Base-by-base conservation (phyloP, 2,888 invertebrate species). In the Phania funesta region DNA sequence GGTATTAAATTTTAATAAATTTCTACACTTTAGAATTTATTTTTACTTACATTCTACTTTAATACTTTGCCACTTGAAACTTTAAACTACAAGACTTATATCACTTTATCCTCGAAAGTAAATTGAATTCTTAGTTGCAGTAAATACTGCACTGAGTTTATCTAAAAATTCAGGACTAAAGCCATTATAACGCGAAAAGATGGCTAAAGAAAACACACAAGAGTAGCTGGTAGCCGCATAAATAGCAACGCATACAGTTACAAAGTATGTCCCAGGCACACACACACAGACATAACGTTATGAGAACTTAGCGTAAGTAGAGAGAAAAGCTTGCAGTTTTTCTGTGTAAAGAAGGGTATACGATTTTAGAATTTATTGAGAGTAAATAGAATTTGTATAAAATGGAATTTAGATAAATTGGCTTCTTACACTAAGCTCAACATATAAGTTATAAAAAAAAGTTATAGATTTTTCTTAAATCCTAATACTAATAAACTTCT, bases 331-430 rank as follows among this genome's bases (percentile, higher is more conserved):
- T 62, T 35, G 8, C 24, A 35, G 44, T 64, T 56, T 75, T 16
- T 26, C 50, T 38, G 35, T 9, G n/a, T 11, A 13, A 38, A n/a
- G 9, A 35, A 38, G 46, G 46, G 4, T 54, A 32, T 22, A 16
- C 46, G 52, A 62, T 58, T 64, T 58, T 9, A 78, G 54, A 58
- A 78, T 73, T 65, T 78, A 65, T 71, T 65, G 71, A 41, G 9
- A 78, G 78, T 78, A 73, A 78, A 78, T 78, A 78, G 78, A 78
- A 78, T 73, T 78, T 78, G 78, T 78, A 58, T 71, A 60, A 67
- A 78, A 65, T 78, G 44, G 65, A 65, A 71, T 78, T 65, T 78
- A 78, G 71, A 78, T 78, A 78, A 78, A 78, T 78, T 78, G 56
- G 78, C 78, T 73, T 78, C 78, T 44, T 78, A 73, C n/a, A 73